Evolutionary conservation across 2,888 invertebrate species (phyloP).

Genomic region (Drosophila yooni): DNA sequence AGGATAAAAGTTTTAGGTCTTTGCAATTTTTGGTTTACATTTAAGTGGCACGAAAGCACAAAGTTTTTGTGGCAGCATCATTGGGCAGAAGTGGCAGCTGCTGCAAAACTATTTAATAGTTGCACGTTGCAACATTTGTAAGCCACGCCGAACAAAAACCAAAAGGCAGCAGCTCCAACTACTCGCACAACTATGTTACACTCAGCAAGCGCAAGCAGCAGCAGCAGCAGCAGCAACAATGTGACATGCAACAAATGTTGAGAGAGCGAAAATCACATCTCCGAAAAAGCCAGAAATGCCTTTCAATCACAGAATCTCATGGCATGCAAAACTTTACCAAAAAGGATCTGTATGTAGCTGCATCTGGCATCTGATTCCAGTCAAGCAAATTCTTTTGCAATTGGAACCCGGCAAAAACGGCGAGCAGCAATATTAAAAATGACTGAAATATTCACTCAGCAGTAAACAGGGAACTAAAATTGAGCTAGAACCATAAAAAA

Average conservation of each 20-base stretch:
- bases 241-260: constrained; percentile 75
- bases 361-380: constrained; percentile 2
- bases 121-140: constrained; percentile 75
- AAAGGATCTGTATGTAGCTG: constrained; percentile 16
- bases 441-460: constrained; percentile 55
- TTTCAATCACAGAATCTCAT: constrained; percentile 63
- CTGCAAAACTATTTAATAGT: constrained; percentile 75
- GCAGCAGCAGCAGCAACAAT: constrained; percentile 68
- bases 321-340: constrained; percentile 55
- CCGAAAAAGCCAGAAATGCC: constrained; percentile 48
- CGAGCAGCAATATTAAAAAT: constrained; percentile 42
- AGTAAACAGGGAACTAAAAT: constrained; percentile 37
- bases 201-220: constrained; percentile 23
- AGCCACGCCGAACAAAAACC: constrained; percentile 49
- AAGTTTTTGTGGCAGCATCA: constrained; percentile 52
- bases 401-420: constrained; percentile 39
- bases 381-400: constrained; percentile 42
- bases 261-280: constrained; percentile 47
- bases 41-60: constrained; percentile 61
- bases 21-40: constrained; percentile 44
- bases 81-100: constrained; percentile 66
- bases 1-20: constrained; percentile 35
- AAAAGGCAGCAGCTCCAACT: constrained; percentile 48
- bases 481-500: constrained; percentile 27
- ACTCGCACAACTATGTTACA: constrained; percentile 62